A percentile compares a stretch with the other conserved stretches of the same genome.
phyloP scores from a whole-genome alignment of 2,113 vertebrate species.

The Arvicanthis niloticus region DNA sequence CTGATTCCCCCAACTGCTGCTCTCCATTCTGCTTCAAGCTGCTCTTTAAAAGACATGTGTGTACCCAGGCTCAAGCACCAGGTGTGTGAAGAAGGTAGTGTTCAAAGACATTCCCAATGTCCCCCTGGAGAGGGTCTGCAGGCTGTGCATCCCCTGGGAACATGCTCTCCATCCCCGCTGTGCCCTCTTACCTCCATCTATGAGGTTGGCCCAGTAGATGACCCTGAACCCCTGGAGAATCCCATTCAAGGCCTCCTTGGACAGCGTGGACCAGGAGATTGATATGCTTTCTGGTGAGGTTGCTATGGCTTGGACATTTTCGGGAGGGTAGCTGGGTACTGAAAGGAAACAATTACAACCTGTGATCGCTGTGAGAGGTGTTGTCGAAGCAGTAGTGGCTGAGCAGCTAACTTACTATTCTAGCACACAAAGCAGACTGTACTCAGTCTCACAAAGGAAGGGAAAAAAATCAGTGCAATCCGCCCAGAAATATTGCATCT shows the following conservation, averaged over 20 bases:
- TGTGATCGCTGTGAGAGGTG: neutral
- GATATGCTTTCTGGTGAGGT: slow-evolving; percentile 98
- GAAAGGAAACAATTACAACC: slow-evolving; percentile 70
- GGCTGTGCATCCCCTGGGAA: fast-evolving
- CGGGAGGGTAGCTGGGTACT: slow-evolving; percentile 98
- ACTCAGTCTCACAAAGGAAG: neutral
- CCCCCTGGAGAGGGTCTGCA: neutral
- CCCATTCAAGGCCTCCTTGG: slow-evolving; percentile 96
- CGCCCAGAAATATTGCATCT: neutral
- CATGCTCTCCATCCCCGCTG: fast-evolving
- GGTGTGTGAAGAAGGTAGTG: no score
- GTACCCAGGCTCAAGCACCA: fast-evolving
- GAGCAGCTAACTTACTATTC: neutral
- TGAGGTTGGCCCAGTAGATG: slow-evolving; percentile 99
- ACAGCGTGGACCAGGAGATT: slow-evolving; percentile 95
- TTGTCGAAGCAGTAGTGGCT: neutral
- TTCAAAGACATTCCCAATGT: fast-evolving
- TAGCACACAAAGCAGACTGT: no score
- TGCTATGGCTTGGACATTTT: slow-evolving; percentile 96
- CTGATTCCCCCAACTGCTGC: no score
- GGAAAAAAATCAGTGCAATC: neutral
- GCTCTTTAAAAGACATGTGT: neutral
- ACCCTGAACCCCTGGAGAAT: slow-evolving; percentile 98
- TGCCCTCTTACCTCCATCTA: slow-evolving; percentile 94
- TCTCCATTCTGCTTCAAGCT: neutral